Percentiles rank a stretch among this genome's conserved stretches.
Evolutionary conservation across 2,797 vertebrate genomes (phyloP).

Genomic region (Muscicapa comitata): DNA sequence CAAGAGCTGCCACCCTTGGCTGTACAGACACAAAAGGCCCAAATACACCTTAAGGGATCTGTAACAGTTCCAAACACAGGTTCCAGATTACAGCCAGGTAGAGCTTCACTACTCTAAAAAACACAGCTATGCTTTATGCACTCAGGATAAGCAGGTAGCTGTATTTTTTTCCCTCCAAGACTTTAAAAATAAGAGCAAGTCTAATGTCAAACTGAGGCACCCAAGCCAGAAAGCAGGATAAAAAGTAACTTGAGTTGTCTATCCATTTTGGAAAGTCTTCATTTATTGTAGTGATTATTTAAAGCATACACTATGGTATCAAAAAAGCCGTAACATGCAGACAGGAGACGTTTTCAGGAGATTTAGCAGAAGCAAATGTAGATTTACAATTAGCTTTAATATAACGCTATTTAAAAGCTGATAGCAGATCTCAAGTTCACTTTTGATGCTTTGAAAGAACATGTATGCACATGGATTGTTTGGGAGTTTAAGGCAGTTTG

Average conservation of each 20-base stretch:
- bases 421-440: conserved; percentile 34
- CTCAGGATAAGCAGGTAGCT: neutral
- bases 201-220: neutral
- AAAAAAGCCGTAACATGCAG: conserved; percentile 58
- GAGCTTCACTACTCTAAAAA: neutral
- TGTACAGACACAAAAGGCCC: neutral
- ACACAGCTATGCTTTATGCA: neutral
- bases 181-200: neutral
- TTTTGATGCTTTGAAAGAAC: conserved; percentile 28
- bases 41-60: neutral
- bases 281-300: conserved; percentile 60
- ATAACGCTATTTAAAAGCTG: conserved; percentile 58
- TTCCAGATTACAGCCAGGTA: neutral
- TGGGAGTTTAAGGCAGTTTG: conserved; percentile 58
- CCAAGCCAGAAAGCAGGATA: neutral
- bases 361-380: conserved; percentile 63
- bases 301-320: conserved; percentile 61
- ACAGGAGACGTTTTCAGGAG: conserved; percentile 48
- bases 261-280: conserved; percentile 53
- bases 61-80: neutral
- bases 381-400: conserved; percentile 68
- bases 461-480: conserved; percentile 1
- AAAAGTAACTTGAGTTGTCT: conserved; percentile 49
- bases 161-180: neutral
- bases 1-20: neutral